Percentiles rank a stretch among this genome's conserved stretches.
phyloP scores from a whole-genome alignment of 1,140 invertebrate genomes.

The Mizuhopecten yessoensis region DNA sequence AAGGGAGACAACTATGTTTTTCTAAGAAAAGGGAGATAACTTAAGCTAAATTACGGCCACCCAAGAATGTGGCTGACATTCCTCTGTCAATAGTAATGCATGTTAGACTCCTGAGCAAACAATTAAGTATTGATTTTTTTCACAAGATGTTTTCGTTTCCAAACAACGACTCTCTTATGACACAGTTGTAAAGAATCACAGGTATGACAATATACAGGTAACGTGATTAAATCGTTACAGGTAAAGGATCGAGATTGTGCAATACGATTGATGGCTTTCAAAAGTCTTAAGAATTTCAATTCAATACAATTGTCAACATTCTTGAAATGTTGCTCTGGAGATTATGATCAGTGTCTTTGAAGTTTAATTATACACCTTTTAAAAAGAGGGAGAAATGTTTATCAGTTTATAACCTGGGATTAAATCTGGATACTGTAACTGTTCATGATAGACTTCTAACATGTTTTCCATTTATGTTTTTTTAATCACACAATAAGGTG shows the following conservation, averaged over 20 bases:
- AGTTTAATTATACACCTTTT: neutral
- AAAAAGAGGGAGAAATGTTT: neutral
- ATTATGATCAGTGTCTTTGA: neutral
- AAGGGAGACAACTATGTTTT: neutral
- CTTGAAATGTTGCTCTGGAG: neutral
- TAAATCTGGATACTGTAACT: neutral
- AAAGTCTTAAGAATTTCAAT: neutral
- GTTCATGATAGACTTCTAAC: neutral
- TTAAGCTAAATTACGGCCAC: neutral
- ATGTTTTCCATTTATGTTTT: neutral
- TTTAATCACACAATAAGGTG: neutral
- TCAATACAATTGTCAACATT: constrained; percentile 27
- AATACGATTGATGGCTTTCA: neutral
- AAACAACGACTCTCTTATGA: neutral
- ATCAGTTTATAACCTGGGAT: neutral
- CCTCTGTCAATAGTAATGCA: neutral
- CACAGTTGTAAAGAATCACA: neutral
- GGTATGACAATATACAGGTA: neutral
- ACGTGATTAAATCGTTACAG: neutral
- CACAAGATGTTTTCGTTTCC: constrained; percentile 6
- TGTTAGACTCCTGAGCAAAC: neutral
- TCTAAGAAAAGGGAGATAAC: neutral
- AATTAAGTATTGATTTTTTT: neutral
- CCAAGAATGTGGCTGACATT: neutral
- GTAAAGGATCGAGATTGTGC: neutral